Percentiles rank a stretch among this genome's conserved stretches.
Conservation (phyloP, 2,797 vertebrate genomes). For the Microcaecilia unicolor region DNA sequence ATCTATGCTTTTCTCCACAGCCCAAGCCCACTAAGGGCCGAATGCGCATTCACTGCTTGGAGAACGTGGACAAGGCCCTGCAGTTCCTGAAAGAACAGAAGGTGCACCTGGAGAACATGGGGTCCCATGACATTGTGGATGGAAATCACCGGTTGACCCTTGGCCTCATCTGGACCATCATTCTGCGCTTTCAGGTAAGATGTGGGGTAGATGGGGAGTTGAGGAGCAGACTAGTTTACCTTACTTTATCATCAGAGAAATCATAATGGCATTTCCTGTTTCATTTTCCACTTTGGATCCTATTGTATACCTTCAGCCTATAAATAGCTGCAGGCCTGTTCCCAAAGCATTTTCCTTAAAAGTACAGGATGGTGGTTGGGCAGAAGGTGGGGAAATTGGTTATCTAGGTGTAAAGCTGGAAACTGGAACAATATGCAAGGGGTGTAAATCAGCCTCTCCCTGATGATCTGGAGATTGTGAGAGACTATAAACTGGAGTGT, state of each 20-base stretch:
- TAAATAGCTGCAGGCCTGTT: no score
- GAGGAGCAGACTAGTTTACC: not conserved
- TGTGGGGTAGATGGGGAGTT: no score
- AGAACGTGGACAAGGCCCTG: slow-evolving; percentile 88
- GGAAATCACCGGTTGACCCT: slow-evolving; percentile 88
- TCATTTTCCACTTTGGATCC: not conserved
- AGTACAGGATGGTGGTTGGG: no score
- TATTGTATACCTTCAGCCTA: no score
- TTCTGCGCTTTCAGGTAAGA: slow-evolving; percentile 84
- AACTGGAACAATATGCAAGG: no score
- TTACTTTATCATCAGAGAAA: not conserved
- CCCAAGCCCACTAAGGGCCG: slow-evolving; percentile 87
- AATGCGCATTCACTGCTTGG: slow-evolving; percentile 91
- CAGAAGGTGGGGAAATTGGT: no score
- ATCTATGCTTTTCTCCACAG: slow-evolving; percentile 35
- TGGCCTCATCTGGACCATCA: slow-evolving; percentile 91
- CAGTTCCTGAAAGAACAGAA: slow-evolving; percentile 92
- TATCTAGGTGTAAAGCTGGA: no score
- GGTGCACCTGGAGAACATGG: slow-evolving; percentile 90
- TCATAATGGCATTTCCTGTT: no score
- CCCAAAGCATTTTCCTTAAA: no score
- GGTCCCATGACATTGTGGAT: slow-evolving; percentile 88
- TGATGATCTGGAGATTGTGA: no score
- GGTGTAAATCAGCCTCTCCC: no score
- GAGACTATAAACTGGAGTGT: no score